A percentile compares a stretch with the other conserved stretches of the same genome.
phyloP scores from a whole-genome alignment of 2,797 vertebrate species.

The Eupleurogrammus muticus region DNA sequence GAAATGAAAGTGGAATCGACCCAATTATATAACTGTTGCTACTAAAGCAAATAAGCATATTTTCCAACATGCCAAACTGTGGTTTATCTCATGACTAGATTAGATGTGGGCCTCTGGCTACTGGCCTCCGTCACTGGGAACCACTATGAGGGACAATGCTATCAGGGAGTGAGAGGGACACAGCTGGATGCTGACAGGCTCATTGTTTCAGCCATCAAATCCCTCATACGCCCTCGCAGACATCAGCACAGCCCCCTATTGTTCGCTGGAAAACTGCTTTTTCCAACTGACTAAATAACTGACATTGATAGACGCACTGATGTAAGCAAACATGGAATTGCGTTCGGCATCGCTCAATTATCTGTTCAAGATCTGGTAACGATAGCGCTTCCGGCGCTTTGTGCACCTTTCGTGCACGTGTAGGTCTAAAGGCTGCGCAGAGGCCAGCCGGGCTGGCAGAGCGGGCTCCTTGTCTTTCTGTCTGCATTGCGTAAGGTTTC shows the following conservation, averaged over 20 bases:
- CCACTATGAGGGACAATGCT: conserved; percentile 21
- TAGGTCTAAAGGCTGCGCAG: conserved; percentile 33
- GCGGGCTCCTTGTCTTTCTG: conserved; percentile 29
- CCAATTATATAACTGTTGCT: neutral
- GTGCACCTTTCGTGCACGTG: conserved; percentile 14
- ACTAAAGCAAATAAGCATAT: neutral
- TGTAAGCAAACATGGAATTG: conserved; percentile 22
- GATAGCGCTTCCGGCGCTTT: neutral
- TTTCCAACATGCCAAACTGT: neutral
- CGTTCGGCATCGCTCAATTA: conserved; percentile 3
- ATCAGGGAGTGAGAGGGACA: conserved; percentile 30
- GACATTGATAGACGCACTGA: conserved; percentile 31
- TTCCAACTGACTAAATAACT: conserved; percentile 36
- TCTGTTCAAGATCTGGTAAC: neutral
- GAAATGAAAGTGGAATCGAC: neutral
- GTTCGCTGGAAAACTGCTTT: conserved; percentile 53
- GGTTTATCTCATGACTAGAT: conserved; percentile 8
- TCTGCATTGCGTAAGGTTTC: conserved; percentile 60
- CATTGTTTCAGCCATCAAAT: conserved; percentile 62
- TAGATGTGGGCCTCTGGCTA: neutral
- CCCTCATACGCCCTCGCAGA: conserved; percentile 44
- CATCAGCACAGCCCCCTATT: conserved; percentile 45
- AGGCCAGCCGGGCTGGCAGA: conserved; percentile 17
- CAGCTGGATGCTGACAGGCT: conserved; percentile 55
- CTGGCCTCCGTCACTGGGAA: conserved; percentile 23